Percentiles rank a stretch among this genome's conserved stretches.
Evolutionary conservation across 1,140 invertebrate genomes (phyloP).

Genomic region (Leptinotarsa texana): DNA sequence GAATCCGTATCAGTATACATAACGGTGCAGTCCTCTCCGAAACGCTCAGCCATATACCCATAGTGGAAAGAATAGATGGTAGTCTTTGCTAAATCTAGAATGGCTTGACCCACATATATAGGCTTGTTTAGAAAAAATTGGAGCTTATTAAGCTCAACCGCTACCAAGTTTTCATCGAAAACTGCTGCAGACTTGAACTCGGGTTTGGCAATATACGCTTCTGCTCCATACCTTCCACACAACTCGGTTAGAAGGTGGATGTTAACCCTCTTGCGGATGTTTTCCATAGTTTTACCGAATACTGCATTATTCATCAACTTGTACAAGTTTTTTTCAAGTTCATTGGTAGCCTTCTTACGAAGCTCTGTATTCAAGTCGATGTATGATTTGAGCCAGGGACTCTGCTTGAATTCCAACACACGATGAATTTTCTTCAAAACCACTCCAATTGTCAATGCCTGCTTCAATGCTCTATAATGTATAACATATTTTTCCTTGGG

Average conservation of each 20-base stretch:
- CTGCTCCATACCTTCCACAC: conserved; percentile 29
- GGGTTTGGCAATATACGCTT: conserved; percentile 28
- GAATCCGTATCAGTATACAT: no score
- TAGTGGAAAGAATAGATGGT: no score
- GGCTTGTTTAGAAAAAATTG: conserved; percentile 54
- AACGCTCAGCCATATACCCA: no score
- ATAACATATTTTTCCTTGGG: conserved; percentile 53
- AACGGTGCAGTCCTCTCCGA: no score
- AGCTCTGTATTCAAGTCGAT: conserved; percentile 14
- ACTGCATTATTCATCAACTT: conserved; percentile 11
- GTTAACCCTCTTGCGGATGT: conserved; percentile 44
- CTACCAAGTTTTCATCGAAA: conserved; percentile 46
- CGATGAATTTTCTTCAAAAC: conserved; percentile 58
- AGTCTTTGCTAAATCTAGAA: conserved; percentile 36
- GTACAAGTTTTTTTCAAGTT: conserved; percentile 50
- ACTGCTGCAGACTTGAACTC: conserved; percentile 20
- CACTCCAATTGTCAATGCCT: conserved; percentile 57
- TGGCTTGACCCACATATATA: conserved; percentile 47
- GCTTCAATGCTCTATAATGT: conserved; percentile 59
- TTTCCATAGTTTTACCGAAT: conserved; percentile 52
- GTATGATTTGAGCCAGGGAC: conserved; percentile 16
- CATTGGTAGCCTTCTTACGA: background rate
- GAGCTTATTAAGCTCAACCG: conserved; percentile 51
- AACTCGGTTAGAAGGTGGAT: conserved; percentile 27
- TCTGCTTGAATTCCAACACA: conserved; percentile 60